Evolutionary conservation across 2,113 vertebrate genomes (phyloP).

Genomic region (Edolisoma coerulescens): DNA sequence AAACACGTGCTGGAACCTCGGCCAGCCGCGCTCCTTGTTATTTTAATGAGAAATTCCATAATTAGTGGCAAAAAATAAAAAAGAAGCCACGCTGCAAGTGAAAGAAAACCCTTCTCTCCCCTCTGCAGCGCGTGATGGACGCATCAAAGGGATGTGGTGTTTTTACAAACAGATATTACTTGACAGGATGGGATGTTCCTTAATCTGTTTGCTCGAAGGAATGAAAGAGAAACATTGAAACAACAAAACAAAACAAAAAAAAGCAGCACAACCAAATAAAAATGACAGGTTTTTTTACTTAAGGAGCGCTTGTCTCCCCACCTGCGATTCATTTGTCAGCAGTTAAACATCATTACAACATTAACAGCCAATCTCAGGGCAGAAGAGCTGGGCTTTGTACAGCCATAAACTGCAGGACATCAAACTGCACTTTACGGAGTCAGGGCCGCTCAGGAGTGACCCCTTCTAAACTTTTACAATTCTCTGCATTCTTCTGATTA

Average conservation of each 20-base stretch:
- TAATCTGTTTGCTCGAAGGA: not conserved
- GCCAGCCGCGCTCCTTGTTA: slow-evolving; percentile 22
- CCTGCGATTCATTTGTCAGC: slow-evolving; percentile 47
- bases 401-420: slow-evolving; percentile 48
- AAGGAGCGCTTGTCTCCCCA: not conserved
- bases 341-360: slow-evolving; percentile 45
- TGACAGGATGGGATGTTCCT: not conserved
- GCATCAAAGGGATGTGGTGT: slow-evolving; percentile 18
- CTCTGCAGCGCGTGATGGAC: not conserved
- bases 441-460: not conserved
- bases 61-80: slow-evolving; percentile 32
- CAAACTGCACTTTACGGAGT: slow-evolving; percentile 20
- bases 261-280: not conserved
- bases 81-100: not conserved
- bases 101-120: not conserved
- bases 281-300: not conserved
- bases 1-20: slow-evolving; percentile 26
- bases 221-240: not conserved
- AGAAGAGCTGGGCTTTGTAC: slow-evolving; percentile 5
- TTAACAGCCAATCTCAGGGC: slow-evolving; percentile 27
- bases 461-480: slow-evolving; percentile 43
- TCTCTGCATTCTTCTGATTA: slow-evolving; percentile 64
- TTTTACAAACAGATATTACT: not conserved
- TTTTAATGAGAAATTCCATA: slow-evolving; percentile 63
- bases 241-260: not conserved